phyloP scores from a whole-genome alignment of 2,888 invertebrate species.

The Muschampia staudingeri region DNA sequence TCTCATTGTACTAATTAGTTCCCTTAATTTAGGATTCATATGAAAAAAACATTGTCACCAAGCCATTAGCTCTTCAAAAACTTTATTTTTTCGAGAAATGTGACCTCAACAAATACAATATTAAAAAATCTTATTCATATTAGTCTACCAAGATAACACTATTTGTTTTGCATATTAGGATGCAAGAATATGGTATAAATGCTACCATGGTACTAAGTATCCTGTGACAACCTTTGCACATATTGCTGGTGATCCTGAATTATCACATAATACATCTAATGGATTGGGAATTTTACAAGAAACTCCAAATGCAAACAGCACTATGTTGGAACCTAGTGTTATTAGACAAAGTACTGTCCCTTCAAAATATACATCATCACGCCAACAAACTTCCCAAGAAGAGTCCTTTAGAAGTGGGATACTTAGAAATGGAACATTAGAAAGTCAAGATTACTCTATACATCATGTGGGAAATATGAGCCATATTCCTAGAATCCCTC shows the following conservation, averaged over 20 bases:
- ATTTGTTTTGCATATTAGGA: slow-evolving; percentile 81
- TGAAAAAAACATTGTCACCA: slow-evolving; percentile 75
- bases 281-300: slow-evolving; percentile 51
- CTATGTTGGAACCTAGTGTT: slow-evolving; percentile 55
- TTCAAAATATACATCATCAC: slow-evolving; percentile 41
- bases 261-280: slow-evolving; percentile 56
- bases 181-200: slow-evolving; percentile 84
- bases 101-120: slow-evolving; percentile 69
- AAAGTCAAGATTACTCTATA: slow-evolving; percentile 62
- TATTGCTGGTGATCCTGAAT: slow-evolving; percentile 76
- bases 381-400: slow-evolving; percentile 41
- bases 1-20: slow-evolving; percentile 47
- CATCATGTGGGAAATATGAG: slow-evolving; percentile 82
- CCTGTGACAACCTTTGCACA: slow-evolving; percentile 80
- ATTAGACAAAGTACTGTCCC: slow-evolving; percentile 2
- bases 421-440: slow-evolving; percentile 16
- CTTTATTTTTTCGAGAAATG: slow-evolving; percentile 83
- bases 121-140: slow-evolving; percentile 74
- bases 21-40: slow-evolving; percentile 76
- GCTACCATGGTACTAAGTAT: slow-evolving; percentile 86
- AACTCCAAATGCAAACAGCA: slow-evolving; percentile 55
- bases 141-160: slow-evolving; percentile 71
- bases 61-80: slow-evolving; percentile 81
- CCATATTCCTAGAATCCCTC: slow-evolving; percentile 84
- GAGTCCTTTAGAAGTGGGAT: slow-evolving; percentile 27